These are phyloP conservation scores for Trachelus stipa DNA, from an alignment of 2,888 invertebrate genomes.

Conservation along the genomic window DNA sequence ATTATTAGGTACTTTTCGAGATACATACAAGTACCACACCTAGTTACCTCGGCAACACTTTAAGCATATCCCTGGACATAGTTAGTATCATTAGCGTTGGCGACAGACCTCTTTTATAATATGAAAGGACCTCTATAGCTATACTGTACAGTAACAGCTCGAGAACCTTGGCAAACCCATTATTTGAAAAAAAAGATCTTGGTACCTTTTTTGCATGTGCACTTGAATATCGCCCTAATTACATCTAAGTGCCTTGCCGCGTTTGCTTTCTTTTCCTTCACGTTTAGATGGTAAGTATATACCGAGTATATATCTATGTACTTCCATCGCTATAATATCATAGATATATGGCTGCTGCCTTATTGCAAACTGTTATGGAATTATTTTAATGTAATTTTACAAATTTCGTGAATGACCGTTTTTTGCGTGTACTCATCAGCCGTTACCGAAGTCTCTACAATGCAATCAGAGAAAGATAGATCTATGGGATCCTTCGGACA, in stretches of 20 bases:
- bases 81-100: background rate
- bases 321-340: background rate
- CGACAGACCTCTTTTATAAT: background rate
- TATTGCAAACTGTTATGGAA: background rate
- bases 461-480: background rate
- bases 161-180: background rate
- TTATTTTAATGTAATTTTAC: background rate
- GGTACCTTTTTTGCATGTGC: background rate
- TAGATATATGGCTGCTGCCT: background rate
- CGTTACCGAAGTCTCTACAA: background rate
- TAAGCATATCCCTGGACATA: background rate
- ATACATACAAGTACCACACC: background rate
- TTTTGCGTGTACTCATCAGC: background rate
- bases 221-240: background rate
- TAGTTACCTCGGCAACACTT: background rate
- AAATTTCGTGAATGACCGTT: background rate
- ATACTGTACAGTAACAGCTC: background rate
- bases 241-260: background rate
- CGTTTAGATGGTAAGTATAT: background rate
- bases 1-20: conserved; percentile 13
- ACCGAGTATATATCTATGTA: background rate
- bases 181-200: background rate
- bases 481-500: background rate
- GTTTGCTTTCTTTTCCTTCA: background rate
- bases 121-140: background rate